Evolutionary conservation across 2,113 vertebrate species (phyloP).

Genomic region (Mus musculus): DNA sequence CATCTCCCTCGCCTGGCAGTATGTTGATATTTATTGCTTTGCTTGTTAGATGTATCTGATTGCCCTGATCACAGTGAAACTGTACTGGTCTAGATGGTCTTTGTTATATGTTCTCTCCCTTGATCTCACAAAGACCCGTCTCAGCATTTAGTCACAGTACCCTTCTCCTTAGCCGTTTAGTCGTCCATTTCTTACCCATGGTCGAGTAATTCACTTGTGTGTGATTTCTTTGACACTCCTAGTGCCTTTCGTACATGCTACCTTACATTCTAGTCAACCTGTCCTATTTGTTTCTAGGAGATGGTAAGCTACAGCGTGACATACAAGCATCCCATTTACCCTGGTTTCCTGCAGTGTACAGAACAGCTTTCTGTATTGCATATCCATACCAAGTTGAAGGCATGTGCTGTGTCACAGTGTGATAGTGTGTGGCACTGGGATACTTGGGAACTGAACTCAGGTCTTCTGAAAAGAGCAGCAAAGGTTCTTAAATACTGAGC

Average conservation of each 20-base stretch:
- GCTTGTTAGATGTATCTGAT: neutral
- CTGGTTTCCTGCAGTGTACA: conserved; percentile 25
- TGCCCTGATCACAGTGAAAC: neutral
- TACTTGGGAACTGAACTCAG: neutral
- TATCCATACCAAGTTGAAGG: neutral
- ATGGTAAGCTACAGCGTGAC: neutral
- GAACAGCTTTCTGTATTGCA: neutral
- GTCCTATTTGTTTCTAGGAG: neutral
- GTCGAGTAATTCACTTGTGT: neutral
- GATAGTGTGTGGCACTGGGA: neutral
- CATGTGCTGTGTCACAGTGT: neutral
- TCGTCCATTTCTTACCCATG: neutral
- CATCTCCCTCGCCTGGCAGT: neutral
- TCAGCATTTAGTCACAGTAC: conserved; percentile 24
- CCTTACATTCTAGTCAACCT: neutral
- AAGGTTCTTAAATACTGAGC: neutral
- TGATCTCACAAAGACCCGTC: neutral
- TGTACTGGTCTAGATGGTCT: neutral
- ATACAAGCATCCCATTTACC: neutral
- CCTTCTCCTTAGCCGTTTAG: neutral
- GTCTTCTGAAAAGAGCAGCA: neutral
- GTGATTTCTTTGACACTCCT: neutral
- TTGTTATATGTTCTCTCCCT: neutral
- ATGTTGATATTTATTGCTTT: conserved; percentile 16
- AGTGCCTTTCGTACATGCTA: neutral